Conservation (phyloP, 2,797 vertebrate species). For the Acanthiza pusilla region DNA sequence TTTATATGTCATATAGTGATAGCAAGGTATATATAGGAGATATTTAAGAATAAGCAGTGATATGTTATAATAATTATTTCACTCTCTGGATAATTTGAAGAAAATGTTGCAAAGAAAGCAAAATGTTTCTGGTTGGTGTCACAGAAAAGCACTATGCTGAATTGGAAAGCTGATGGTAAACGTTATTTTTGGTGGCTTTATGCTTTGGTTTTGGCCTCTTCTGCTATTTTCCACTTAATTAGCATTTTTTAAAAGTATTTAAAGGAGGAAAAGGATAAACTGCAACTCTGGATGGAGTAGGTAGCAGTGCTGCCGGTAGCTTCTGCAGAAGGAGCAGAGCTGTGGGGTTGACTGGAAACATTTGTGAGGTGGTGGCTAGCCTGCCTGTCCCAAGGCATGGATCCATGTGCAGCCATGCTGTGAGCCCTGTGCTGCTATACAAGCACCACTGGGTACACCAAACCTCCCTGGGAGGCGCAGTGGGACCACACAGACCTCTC, state of each 20-base stretch:
- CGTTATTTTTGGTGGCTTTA: neutral
- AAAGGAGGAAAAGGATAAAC: neutral
- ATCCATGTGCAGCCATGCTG: accelerated
- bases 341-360: neutral
- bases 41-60: neutral
- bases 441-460: neutral
- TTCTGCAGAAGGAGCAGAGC: neutral
- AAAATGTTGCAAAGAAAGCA: neutral
- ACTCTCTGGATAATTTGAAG: neutral
- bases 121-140: neutral
- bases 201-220: neutral
- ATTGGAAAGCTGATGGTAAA: neutral
- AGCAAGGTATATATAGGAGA: neutral
- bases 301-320: neutral
- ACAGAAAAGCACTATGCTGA: neutral
- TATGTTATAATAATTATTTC: neutral
- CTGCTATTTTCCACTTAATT: neutral
- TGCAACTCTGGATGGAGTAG: neutral
- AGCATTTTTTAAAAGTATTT: neutral
- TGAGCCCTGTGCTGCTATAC: accelerated
- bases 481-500: neutral
- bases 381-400: neutral
- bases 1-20: neutral
- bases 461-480: neutral
- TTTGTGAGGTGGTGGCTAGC: neutral